Conservation (phyloP, 2,113 vertebrate species). For the Gasterosteus aculeatus region DNA sequence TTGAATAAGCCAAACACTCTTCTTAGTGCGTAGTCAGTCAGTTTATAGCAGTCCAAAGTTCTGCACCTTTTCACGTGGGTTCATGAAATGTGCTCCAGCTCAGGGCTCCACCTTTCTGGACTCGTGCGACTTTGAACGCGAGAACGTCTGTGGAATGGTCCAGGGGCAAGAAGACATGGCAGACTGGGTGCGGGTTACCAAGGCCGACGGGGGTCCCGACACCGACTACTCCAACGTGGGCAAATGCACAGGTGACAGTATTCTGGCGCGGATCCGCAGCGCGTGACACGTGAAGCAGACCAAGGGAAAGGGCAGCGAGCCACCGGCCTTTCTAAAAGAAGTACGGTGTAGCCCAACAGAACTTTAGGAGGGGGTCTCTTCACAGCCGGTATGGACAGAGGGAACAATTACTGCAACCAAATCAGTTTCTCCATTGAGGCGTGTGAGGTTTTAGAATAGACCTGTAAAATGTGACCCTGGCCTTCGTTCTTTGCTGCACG, state of each 20-base stretch:
- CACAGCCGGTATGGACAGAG: too few relatives aligned
- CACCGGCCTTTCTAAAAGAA: background rate
- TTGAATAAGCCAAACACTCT: background rate
- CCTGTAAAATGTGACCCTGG: background rate
- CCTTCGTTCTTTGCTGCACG: background rate
- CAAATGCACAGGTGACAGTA: slow-evolving; percentile 86
- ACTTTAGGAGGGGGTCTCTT: background rate
- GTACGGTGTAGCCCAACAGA: too few relatives aligned
- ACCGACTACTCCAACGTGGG: slow-evolving; percentile 89
- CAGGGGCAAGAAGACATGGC: slow-evolving; percentile 82
- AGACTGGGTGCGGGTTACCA: slow-evolving; percentile 82
- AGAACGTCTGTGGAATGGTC: slow-evolving; percentile 93
- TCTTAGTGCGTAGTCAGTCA: background rate
- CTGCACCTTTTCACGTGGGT: slow-evolving; percentile 5
- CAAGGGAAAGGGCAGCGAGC: background rate
- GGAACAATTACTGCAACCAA: background rate
- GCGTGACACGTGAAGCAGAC: background rate
- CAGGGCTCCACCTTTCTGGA: slow-evolving; percentile 89
- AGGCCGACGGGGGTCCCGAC: slow-evolving; percentile 76
- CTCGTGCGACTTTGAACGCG: slow-evolving; percentile 89
- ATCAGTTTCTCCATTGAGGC: background rate
- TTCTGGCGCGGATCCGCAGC: background rate
- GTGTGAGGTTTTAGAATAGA: background rate
- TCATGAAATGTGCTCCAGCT: slow-evolving; percentile 72
- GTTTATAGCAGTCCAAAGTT: slow-evolving; percentile 62